A percentile compares a stretch with the other conserved stretches of the same genome.
Evolutionary conservation across 2,797 vertebrate species (phyloP).

Genomic region (Crocidura indochinensis): DNA sequence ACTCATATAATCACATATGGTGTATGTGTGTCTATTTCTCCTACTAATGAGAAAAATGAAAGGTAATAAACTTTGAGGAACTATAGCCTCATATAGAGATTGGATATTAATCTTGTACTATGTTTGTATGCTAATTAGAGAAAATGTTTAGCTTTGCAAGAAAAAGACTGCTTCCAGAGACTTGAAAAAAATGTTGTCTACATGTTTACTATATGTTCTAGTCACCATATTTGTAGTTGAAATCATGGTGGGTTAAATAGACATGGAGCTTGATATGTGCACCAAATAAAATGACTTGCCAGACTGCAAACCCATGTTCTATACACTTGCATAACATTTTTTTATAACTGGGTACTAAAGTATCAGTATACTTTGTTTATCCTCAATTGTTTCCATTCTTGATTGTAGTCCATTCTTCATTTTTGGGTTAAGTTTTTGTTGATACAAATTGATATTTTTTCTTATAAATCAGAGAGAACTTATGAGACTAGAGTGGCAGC

Average conservation of each 20-base stretch:
- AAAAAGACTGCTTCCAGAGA: neutral
- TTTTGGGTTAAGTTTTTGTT: neutral
- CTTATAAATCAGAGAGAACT: neutral
- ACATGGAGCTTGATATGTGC: neutral
- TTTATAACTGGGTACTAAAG: neutral
- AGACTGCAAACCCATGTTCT: neutral
- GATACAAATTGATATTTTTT: neutral
- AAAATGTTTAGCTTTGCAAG: neutral
- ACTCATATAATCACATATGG: neutral
- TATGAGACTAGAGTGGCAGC: too few species aligned
- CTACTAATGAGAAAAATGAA: slow-evolving; percentile 36
- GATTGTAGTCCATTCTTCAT: neutral
- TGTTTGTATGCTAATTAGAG: neutral
- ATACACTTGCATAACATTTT: neutral
- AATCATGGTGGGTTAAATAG: neutral
- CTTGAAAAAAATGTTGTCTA: neutral
- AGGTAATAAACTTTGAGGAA: neutral
- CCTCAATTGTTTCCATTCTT: neutral
- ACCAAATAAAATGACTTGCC: neutral
- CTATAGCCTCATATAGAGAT: neutral
- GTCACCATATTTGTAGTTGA: neutral
- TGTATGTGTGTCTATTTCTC: neutral
- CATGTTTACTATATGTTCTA: neutral
- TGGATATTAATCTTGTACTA: neutral
- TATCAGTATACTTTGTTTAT: neutral